A percentile compares a stretch with the other conserved stretches of the same genome.
These are phyloP conservation scores for Poeciliopsis paucimaculata DNA, from an alignment of 2,797 vertebrate species.

Conservation along the genomic window DNA sequence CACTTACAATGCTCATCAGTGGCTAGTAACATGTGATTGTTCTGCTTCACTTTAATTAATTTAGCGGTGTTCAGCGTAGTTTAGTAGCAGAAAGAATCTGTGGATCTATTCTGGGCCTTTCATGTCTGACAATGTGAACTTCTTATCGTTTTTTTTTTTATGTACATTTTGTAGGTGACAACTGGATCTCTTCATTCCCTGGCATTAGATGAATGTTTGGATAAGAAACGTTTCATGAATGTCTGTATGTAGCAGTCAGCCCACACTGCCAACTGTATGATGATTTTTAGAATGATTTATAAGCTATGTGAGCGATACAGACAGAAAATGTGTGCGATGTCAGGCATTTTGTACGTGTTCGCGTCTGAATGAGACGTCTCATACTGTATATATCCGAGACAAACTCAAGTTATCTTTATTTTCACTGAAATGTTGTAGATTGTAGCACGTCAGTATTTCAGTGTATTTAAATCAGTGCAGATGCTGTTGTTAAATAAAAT, in stretches of 20 bases:
- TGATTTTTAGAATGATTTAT: slow-evolving; percentile 46
- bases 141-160: neutral
- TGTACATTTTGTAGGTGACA: slow-evolving; percentile 16
- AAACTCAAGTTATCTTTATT: slow-evolving; percentile 71
- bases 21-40: slow-evolving; percentile 67
- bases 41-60: slow-evolving; percentile 53
- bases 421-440: slow-evolving; percentile 53
- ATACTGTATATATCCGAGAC: slow-evolving; percentile 14
- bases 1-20: slow-evolving; percentile 45
- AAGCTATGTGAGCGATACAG: slow-evolving; percentile 51
- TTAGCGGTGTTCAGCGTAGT: slow-evolving; percentile 42
- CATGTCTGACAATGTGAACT: slow-evolving; percentile 63
- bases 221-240: slow-evolving; percentile 26
- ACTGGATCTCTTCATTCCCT: slow-evolving; percentile 27
- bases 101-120: slow-evolving; percentile 36
- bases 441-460: slow-evolving; percentile 34
- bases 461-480: slow-evolving; percentile 45
- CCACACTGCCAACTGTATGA: slow-evolving; percentile 74
- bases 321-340: slow-evolving; percentile 36
- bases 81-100: slow-evolving; percentile 48
- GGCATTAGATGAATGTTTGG: slow-evolving; percentile 28
- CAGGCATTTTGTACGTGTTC: slow-evolving; percentile 43
- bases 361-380: slow-evolving; percentile 35
- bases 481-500: slow-evolving; percentile 56
- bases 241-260: slow-evolving; percentile 72